These are phyloP conservation scores for Chelonoidis abingdonii DNA, from an alignment of 2,113 vertebrate species.

Conservation along the genomic window DNA sequence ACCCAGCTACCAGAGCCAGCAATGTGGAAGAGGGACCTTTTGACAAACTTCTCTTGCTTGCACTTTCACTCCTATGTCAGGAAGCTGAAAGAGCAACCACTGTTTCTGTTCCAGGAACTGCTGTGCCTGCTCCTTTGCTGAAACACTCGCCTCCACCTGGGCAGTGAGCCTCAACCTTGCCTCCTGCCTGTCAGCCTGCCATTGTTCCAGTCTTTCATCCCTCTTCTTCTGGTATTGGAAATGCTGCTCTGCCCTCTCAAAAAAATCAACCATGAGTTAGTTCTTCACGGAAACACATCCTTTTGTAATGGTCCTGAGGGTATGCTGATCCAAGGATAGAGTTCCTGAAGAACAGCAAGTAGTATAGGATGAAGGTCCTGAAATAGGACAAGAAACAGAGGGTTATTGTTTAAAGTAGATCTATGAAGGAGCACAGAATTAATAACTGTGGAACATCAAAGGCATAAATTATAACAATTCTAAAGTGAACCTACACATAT, in stretches of 20 bases:
- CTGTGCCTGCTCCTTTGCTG: neutral
- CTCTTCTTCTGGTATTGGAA: neutral
- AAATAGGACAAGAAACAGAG: neutral
- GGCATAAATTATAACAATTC: neutral
- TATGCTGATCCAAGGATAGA: neutral
- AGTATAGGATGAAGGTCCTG: neutral
- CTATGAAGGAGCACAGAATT: neutral
- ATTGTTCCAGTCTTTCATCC: neutral
- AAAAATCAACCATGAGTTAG: neutral
- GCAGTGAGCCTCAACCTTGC: neutral
- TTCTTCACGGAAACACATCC: neutral
- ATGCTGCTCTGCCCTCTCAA: neutral
- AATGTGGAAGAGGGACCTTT: neutral
- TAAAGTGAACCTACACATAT: neutral
- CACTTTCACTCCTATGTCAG: neutral
- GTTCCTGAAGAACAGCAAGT: neutral
- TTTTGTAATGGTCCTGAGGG: neutral
- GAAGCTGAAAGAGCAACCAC: neutral
- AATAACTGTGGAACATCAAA: neutral
- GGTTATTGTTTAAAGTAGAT: neutral
- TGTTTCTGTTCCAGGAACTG: neutral
- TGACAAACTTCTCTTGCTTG: neutral
- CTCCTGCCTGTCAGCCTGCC: neutral
- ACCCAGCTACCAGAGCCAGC: neutral
- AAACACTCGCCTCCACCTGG: neutral